Base-by-base conservation (phyloP, 2,113 vertebrate species). In the Trachemys scripta region DNA sequence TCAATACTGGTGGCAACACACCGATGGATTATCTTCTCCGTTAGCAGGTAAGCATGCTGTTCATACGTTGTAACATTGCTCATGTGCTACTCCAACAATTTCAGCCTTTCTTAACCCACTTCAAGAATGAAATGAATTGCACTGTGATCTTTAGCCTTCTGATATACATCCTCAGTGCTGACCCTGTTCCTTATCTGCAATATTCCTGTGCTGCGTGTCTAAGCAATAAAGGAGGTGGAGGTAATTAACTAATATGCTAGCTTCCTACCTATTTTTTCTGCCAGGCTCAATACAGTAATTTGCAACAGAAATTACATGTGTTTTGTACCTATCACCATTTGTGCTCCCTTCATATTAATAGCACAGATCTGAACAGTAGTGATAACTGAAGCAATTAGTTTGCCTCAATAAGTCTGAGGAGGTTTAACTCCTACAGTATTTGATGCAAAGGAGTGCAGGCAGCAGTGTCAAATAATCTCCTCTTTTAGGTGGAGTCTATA, bases 1-100 rank as follows among this genome's bases (percentile, higher is more conserved):
- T 95, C 89, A 78, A 92, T 75, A 95, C 80, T 4, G 83, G 85
- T 79, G 93, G 92, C 56, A 89, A 20, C 72, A 25, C 11, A 6
- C 62, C 83, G 95, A 96, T 25, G 54, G 90, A 96, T 94, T 8
- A 5, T 10, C 82, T 81, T 42, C 9, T 11, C 20, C 24, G 51
- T 82, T 72, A 85, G 80, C 7, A 92, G n/a, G 75, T 20, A 1
- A 1, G 81, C 59, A 4, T 17, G 62, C 75, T 76, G 82, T 49
- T 80, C 81, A 45, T 16, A 76, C 0, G 0, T 11, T 10, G 8
- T 22, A 56, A 90, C 54, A 88, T 10, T 14, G 47, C 16, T 84
- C 90, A 62, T n/a, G 42, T 62, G 47, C 47, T 62, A 57, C 4
- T 31, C 47, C 85, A 53, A 59, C 85, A 84, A 51, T 35, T 12